Evolutionary conservation across 1,140 invertebrate genomes (phyloP), one percentile per base, ranked within the genome.

Genomic region (roundworm (Caenorhabditis elegans)): DNA sequence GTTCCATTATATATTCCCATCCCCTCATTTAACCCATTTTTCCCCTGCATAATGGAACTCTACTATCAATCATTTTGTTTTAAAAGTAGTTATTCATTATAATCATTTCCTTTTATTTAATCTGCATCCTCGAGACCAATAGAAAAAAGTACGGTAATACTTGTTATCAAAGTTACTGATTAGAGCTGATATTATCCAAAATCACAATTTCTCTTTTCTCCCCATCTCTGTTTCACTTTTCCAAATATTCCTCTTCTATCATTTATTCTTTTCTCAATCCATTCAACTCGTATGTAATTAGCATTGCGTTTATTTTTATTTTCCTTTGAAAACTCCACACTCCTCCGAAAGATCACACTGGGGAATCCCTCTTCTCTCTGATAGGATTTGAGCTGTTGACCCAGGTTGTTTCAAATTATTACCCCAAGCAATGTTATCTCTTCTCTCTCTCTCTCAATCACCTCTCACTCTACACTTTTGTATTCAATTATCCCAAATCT

Each of bases 391-490:
- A 70, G 60, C 19, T 39, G 17, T 39, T 70, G 26, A 39, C 26
- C 34, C 60, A 70, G 60, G 60, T 70, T 70, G 60, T 70, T 70
- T 43, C 43, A 8, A 39, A 70, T 39, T 24, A 70, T 39, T 26
- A 39, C n/a, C n/a, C n/a, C n/a, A n/a, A n/a, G n/a, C n/a, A n/a
- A 5, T 19, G n/a, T 3, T 39, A 43, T 15, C 39, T 43, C 39
- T 15, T 43, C 39, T 60, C 3, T 31, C n/a, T 70, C 26, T 60
- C 3, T 34, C 15, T 15, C 39, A 43, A 43, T 43, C 15, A 5
- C 15, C 39, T 15, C 31, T 34, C n/a, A 70, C n/a, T 5, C 28
- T 70, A 34, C 22, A 3, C 22, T 39, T 19, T 70, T 70, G 2
- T 70, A 10, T 22, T n/a, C n/a, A n/a, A n/a, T n/a, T n/a, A n/a